phyloP scores from a whole-genome alignment of 2,888 invertebrate species.

The Agrotis exclamationis region DNA sequence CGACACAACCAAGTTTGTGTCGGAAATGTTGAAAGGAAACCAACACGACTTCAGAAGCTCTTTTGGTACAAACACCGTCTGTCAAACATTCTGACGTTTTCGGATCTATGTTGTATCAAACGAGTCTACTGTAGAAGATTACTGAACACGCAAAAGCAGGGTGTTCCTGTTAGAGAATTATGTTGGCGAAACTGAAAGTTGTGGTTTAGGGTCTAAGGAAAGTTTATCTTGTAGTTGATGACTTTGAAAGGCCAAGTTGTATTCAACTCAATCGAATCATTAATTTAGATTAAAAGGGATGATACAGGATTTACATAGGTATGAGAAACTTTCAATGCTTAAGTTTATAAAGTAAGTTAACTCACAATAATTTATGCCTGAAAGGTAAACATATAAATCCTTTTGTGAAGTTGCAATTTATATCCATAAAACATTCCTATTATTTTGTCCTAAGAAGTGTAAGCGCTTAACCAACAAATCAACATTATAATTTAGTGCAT shows the following conservation, averaged over 20 bases:
- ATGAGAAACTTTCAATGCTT: neutral
- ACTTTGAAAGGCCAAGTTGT: neutral
- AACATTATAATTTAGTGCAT: conserved; percentile 54
- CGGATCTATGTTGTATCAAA: conserved; percentile 33
- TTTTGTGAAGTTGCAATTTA: conserved; percentile 23
- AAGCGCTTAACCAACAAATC: conserved; percentile 47
- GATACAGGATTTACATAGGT: neutral
- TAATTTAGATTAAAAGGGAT: conserved; percentile 14
- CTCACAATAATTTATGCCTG: neutral
- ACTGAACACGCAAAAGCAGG: conserved; percentile 20
- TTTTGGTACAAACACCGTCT: conserved; percentile 35
- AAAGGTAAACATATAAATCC: conserved; percentile 30
- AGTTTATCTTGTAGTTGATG: neutral
- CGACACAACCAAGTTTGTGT: conserved; percentile 34
- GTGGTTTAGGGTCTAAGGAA: neutral
- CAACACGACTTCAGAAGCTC: conserved; percentile 36
- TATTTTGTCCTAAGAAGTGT: conserved; percentile 40
- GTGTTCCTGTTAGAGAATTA: conserved; percentile 1
- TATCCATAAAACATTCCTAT: conserved; percentile 36
- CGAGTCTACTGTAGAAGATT: conserved; percentile 28
- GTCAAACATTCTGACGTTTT: conserved; percentile 54
- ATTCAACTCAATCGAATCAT: neutral
- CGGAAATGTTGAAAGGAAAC: conserved; percentile 39
- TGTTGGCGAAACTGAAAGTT: conserved; percentile 25
- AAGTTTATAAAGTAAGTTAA: conserved; percentile 4